Conservation (phyloP, 2,888 invertebrate genomes). For the Buathra laborator region DNA sequence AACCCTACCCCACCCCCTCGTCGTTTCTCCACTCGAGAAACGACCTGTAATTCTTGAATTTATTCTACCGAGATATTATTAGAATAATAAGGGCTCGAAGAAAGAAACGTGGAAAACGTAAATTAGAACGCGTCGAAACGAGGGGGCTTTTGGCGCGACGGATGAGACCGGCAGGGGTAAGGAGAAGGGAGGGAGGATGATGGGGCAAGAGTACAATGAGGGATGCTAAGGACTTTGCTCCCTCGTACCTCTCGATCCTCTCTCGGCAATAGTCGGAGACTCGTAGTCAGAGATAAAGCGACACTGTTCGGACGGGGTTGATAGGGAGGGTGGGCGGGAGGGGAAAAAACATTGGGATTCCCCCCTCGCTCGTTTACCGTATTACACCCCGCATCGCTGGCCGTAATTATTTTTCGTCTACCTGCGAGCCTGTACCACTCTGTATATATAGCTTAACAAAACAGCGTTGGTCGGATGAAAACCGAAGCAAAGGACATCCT, state of each 20-base stretch:
- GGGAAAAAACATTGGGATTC: constrained; percentile 43
- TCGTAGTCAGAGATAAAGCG: constrained; percentile 25
- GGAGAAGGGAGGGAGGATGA: not conserved
- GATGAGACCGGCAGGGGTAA: constrained; percentile 7
- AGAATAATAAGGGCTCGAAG: constrained; percentile 49
- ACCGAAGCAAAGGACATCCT: constrained; percentile 56
- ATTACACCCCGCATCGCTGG: constrained; percentile 44
- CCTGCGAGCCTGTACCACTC: not conserved
- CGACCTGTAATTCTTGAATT: constrained; percentile 62
- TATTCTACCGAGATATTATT: constrained; percentile 60
- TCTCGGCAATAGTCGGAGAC: constrained; percentile 1
- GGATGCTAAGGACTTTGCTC: constrained; percentile 46
- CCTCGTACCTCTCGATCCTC: constrained; percentile 18
- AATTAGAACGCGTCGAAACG: constrained; percentile 61
- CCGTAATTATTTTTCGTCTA: constrained; percentile 63
- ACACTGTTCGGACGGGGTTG: not conserved
- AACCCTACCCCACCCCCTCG: not conserved
- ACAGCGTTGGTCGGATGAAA: constrained; percentile 19
- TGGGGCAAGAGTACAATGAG: constrained; percentile 30
- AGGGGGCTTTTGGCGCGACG: constrained; percentile 33
- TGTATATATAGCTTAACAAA: constrained; percentile 42
- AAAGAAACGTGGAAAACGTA: constrained; percentile 49
- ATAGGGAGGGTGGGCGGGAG: not conserved
- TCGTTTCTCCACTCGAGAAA: constrained; percentile 25
- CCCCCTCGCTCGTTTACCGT: constrained; percentile 43